These are phyloP conservation scores for Pogonophryne albipinna DNA, from an alignment of 2,797 vertebrate genomes.

Conservation along the genomic window DNA sequence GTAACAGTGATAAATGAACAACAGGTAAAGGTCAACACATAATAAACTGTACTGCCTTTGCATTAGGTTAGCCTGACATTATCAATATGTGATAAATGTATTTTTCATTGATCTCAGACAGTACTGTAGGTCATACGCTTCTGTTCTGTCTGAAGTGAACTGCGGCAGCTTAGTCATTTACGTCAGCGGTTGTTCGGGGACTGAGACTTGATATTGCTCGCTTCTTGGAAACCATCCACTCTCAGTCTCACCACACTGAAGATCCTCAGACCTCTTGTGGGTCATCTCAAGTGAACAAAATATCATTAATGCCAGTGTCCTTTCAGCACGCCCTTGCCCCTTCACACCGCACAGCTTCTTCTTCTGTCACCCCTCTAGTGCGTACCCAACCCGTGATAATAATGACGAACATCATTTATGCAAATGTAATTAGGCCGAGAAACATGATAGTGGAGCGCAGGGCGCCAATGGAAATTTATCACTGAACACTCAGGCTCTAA, in stretches of 20 bases:
- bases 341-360: conserved; percentile 42
- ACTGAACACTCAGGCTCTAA: conserved; percentile 94
- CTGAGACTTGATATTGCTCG: conserved; percentile 47
- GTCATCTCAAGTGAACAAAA: conserved; percentile 27
- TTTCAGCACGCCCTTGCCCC: conserved; percentile 46
- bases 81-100: conserved; percentile 66
- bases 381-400: conserved; percentile 90
- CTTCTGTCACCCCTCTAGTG: conserved; percentile 79
- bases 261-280: conserved; percentile 50
- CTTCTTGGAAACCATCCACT: conserved; percentile 42
- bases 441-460: conserved; percentile 92
- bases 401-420: conserved; percentile 97
- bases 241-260: conserved; percentile 23
- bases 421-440: conserved; percentile 98
- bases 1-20: conserved; percentile 70
- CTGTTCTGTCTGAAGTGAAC: conserved; percentile 26
- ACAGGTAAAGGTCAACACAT: conserved; percentile 73
- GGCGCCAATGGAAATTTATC: conserved; percentile 96
- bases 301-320: conserved; percentile 32
- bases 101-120: conserved; percentile 73
- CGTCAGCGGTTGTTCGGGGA: conserved; percentile 23
- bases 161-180: conserved; percentile 27
- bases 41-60: conserved; percentile 74
- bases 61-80: conserved; percentile 68
- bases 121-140: conserved; percentile 54